Conservation (phyloP, 2,113 vertebrate genomes). For the Elaphurus davidianus region DNA sequence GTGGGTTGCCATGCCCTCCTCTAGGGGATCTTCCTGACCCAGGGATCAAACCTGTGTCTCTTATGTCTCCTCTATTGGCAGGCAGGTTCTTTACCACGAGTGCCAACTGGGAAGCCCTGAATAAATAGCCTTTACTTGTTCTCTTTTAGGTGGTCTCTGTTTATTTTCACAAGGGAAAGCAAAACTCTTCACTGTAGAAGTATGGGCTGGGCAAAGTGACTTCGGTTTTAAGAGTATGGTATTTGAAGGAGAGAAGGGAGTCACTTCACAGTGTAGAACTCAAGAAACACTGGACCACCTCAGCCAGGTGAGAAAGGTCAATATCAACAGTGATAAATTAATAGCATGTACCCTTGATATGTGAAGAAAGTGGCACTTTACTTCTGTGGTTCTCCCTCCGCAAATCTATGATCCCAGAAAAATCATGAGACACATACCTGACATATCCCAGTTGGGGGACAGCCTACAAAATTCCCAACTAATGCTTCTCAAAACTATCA, state of each 20-base stretch:
- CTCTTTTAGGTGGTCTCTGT: not conserved
- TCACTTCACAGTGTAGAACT: not conserved
- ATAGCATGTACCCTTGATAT: not conserved
- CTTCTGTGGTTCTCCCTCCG: not conserved
- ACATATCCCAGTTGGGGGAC: not conserved
- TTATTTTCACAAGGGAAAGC: not conserved
- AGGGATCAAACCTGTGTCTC: not conserved
- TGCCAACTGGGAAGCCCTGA: not conserved
- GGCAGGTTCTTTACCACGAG: not conserved
- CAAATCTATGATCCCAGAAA: not conserved
- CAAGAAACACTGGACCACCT: not conserved
- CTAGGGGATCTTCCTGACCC: not conserved
- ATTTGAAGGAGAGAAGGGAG: not conserved
- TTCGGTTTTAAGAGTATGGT: not conserved
- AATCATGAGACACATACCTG: not conserved
- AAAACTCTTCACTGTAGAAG: not conserved
- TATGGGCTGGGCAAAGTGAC: not conserved
- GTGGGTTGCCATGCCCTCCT: not conserved
- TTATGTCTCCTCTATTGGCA: not conserved
- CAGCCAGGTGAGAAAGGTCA: not conserved
- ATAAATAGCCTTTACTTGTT: not conserved
- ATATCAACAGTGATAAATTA: not conserved
- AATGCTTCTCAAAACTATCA: not conserved
- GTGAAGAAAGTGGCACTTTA: not conserved
- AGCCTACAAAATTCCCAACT: not conserved